phyloP scores from a whole-genome alignment of 2,888 invertebrate genomes.

The Acleris laterana region DNA sequence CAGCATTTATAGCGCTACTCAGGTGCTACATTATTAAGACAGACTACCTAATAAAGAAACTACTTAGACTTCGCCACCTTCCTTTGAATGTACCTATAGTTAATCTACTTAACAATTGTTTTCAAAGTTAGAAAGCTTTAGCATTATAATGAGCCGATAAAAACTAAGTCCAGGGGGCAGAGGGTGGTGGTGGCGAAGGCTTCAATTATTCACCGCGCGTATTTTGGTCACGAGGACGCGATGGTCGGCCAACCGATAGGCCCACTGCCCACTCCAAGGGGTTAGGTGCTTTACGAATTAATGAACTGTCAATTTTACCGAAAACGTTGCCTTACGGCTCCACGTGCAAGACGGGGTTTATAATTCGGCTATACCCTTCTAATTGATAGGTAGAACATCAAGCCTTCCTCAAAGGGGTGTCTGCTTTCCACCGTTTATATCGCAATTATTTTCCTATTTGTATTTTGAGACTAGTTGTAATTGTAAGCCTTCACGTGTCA shows the following conservation, averaged over 20 bases:
- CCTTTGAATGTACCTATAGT: too few relatives aligned
- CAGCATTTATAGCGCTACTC: too few relatives aligned
- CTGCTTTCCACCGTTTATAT: slow-evolving; percentile 3
- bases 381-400: slow-evolving; percentile 10
- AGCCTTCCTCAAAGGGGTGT: slow-evolving; percentile 13
- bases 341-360: slow-evolving; percentile 42
- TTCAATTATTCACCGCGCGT: slow-evolving; percentile 78
- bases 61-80: too few relatives aligned
- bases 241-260: slow-evolving; percentile 47
- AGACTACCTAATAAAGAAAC: too few relatives aligned
- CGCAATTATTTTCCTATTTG: background rate
- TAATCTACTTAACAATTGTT: slow-evolving; percentile 25
- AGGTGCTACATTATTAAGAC: too few relatives aligned
- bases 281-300: slow-evolving; percentile 60
- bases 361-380: slow-evolving; percentile 35
- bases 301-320: slow-evolving; percentile 53
- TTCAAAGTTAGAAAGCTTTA: slow-evolving; percentile 41
- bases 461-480: background rate
- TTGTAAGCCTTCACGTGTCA: background rate
- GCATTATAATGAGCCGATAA: slow-evolving; percentile 62
- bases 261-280: slow-evolving; percentile 49
- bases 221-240: slow-evolving; percentile 79
- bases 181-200: slow-evolving; percentile 50
- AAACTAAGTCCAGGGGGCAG: slow-evolving; percentile 55
- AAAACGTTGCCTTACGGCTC: slow-evolving; percentile 44